Evolutionary conservation across 2,888 invertebrate species (phyloP).

Genomic region (Parnassius smintheus): DNA sequence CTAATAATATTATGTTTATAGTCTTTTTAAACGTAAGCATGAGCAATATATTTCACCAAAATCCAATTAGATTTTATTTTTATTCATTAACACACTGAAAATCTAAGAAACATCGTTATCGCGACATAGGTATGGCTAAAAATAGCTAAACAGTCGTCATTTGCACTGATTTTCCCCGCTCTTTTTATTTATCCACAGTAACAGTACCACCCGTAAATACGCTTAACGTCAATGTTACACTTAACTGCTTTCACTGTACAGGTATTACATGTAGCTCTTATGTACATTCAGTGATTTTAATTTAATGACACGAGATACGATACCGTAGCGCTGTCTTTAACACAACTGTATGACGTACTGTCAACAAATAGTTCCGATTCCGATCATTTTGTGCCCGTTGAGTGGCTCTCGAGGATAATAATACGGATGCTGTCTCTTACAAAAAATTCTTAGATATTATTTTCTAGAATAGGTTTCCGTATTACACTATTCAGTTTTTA

Average conservation of each 20-base stretch:
- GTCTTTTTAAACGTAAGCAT: constrained; percentile 27
- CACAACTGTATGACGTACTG: constrained; percentile 63
- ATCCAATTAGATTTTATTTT: constrained; percentile 6
- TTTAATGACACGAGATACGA: constrained; percentile 55
- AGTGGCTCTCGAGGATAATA: constrained; percentile 17
- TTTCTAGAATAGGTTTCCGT: neutral
- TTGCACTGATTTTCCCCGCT: constrained; percentile 69
- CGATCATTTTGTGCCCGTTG: constrained; percentile 32
- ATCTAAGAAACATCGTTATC: constrained; percentile 51
- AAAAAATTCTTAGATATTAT: neutral
- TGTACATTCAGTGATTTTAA: constrained; percentile 47
- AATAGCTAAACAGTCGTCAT: constrained; percentile 69
- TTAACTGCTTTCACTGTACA: constrained; percentile 42
- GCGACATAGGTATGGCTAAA: constrained; percentile 64
- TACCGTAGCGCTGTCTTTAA: constrained; percentile 60
- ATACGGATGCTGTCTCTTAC: neutral
- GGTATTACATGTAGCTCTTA: constrained; percentile 41
- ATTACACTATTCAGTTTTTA: neutral
- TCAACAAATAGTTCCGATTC: constrained; percentile 47
- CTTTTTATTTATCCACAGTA: constrained; percentile 60
- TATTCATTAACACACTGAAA: constrained; percentile 34
- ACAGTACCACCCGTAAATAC: constrained; percentile 41
- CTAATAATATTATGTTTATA: constrained; percentile 40
- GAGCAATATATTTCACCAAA: constrained; percentile 14
- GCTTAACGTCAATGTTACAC: constrained; percentile 44